These are phyloP conservation scores for Acanthosoma haemorrhoidale DNA, from an alignment of 2,888 invertebrate species.

Conservation along the genomic window DNA sequence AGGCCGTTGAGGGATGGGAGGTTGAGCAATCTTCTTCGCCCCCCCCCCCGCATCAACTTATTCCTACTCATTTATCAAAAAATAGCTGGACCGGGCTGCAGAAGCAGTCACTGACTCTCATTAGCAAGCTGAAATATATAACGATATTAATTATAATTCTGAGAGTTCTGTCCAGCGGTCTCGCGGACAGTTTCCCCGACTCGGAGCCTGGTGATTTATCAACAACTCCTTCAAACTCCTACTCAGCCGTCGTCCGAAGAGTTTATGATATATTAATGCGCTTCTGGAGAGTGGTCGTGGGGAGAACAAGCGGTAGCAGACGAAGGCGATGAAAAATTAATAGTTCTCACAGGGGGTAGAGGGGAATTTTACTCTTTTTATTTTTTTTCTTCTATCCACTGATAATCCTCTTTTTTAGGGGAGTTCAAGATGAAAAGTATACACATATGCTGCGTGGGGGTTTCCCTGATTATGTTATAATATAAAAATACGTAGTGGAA, in stretches of 20 bases:
- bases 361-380: neutral
- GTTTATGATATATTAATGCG: conserved; percentile 3
- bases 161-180: neutral
- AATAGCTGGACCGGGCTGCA: neutral
- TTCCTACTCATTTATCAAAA: conserved; percentile 10
- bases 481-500: too few species aligned
- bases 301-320: neutral
- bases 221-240: neutral
- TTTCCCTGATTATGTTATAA: too few species aligned
- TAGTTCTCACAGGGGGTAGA: neutral
- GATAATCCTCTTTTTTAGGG: neutral
- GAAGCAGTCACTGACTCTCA: neutral
- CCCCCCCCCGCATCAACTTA: conserved; percentile 10
- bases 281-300: neutral
- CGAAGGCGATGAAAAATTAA: conserved; percentile 7
- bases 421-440: neutral
- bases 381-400: too few species aligned
- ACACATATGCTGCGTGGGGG: too few species aligned
- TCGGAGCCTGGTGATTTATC: neutral
- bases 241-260: too few species aligned
- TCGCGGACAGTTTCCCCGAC: neutral
- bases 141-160: conserved; percentile 2
- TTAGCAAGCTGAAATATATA: neutral
- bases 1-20: neutral
- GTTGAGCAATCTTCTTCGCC: too few species aligned